Evolutionary conservation across 2,797 vertebrate species (phyloP).

Genomic region (Pipistrellus pygmaeus): DNA sequence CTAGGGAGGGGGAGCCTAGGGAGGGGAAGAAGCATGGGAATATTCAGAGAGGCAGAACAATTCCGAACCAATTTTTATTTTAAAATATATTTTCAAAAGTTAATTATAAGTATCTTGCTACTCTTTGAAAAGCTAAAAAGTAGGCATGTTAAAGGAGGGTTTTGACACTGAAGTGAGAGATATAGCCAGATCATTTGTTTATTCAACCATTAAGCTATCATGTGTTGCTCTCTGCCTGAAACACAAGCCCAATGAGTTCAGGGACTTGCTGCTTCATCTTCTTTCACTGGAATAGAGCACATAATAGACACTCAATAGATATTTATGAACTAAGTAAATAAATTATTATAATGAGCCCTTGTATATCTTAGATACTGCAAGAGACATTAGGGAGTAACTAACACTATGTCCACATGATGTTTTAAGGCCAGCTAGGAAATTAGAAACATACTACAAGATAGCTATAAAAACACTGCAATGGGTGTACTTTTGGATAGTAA

Average conservation of each 20-base stretch:
- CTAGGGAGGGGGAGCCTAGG: not conserved
- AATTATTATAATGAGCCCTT: slow-evolving; percentile 1
- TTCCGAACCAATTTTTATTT: slow-evolving; percentile 17
- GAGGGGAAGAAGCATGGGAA: not conserved
- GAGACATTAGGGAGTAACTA: not conserved
- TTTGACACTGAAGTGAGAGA: slow-evolving; percentile 11
- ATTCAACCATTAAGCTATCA: not conserved
- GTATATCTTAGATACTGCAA: not conserved
- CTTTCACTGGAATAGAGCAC: not conserved
- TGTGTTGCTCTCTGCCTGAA: not conserved
- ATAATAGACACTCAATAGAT: slow-evolving; percentile 48
- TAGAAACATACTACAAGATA: not conserved
- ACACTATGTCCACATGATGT: not conserved
- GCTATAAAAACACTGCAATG: not conserved
- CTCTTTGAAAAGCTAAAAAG: slow-evolving; percentile 8
- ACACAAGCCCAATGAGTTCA: slow-evolving; percentile 4
- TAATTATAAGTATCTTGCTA: not conserved
- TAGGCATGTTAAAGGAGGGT: not conserved
- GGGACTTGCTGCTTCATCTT: not conserved
- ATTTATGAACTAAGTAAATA: slow-evolving; percentile 56
- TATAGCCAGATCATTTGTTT: not conserved
- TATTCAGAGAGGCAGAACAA: not conserved
- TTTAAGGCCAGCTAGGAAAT: not conserved
- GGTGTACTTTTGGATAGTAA: not conserved
- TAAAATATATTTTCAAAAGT: slow-evolving; percentile 28